These are phyloP conservation scores for Botia kubotai DNA, from an alignment of 2,797 vertebrate species.

Conservation along the genomic window DNA sequence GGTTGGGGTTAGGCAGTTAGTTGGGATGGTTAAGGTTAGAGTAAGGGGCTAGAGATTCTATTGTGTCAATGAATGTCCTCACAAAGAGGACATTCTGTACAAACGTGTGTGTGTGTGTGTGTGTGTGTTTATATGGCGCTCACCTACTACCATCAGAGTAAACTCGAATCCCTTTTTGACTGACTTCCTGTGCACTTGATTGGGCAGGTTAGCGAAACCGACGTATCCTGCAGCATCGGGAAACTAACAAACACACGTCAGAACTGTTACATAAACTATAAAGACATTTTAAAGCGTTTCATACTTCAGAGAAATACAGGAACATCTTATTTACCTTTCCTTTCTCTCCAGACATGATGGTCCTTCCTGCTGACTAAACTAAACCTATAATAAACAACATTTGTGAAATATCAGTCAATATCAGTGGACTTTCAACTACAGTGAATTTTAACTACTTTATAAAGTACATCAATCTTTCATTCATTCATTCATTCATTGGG, in stretches of 20 bases:
- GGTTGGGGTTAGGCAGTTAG: no score
- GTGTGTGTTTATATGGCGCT: slow-evolving; percentile 57
- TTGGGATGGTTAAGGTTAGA: no score
- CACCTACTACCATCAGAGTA: slow-evolving; percentile 88
- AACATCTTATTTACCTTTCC: slow-evolving; percentile 80
- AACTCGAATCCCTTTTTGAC: slow-evolving; percentile 93
- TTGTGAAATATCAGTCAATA: background rate
- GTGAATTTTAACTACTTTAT: no score
- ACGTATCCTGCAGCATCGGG: slow-evolving; percentile 86
- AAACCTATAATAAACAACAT: slow-evolving; percentile 62
- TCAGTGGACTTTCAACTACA: no score
- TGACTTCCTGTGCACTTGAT: slow-evolving; percentile 90
- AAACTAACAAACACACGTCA: slow-evolving; percentile 72
- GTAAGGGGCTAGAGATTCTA: no score
- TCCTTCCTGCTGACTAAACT: slow-evolving; percentile 62
- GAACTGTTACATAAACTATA: background rate
- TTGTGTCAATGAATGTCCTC: no score
- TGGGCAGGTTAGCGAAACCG: slow-evolving; percentile 88
- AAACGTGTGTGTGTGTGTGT: background rate
- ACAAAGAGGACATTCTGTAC: no score
- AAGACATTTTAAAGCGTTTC: background rate
- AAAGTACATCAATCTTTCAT: no score
- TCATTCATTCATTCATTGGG: no score
- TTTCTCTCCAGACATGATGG: slow-evolving; percentile 86
- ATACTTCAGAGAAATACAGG: background rate